Base-by-base conservation (phyloP, 2,797 vertebrate species). In the Coregonus suidteri region DNA sequence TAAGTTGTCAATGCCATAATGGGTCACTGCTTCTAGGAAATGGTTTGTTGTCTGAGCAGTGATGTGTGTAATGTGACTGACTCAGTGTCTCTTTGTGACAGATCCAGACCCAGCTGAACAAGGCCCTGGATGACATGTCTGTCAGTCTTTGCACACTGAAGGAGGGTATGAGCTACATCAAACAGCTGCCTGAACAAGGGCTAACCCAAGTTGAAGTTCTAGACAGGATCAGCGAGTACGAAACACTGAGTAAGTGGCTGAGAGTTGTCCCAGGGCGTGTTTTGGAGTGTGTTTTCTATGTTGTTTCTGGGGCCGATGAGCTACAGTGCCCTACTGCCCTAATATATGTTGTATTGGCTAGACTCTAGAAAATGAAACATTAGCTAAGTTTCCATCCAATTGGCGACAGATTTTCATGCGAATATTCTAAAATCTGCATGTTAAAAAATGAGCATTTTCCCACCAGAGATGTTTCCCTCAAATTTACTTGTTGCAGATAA, bases 191-290 rank as follows among this genome's bases (percentile, higher is more conserved):
- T 0, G 73, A 91, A 0, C 93, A 93, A 80, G 98, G 98, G 15
- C 92, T 99, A 78, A 90, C 94, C 74, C 92, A 97, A 35, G 82
- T 87, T 75, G 94, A 95, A 75, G 96, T 99, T 56, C 90, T 99
- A 76, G 94, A 97, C 77, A 96, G 94, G 91, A 95, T 99, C 90
- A 95, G 94, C 89, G 95, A 98, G 75, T 99, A 99, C 78, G 94
- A 96, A 86, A 93, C 95, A 2, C 93, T 97, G 91, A 96, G 98
- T 99, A 87, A 95, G 94, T 92, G 15, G 9, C 9, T 13, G 41
- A 47, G 41, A 3, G 41, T 47, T 47, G 9, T 47, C 51, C 7
- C 9, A 53, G 47, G 20, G 47, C 25, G 1, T 16, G 25, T 31
- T 52, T 52, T 35, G 52, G 15, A 4, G 13, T 3, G 25, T 15